These are phyloP conservation scores for Polydrusus pterygomalis DNA, from an alignment of 2,888 invertebrate genomes.

Conservation along the genomic window DNA sequence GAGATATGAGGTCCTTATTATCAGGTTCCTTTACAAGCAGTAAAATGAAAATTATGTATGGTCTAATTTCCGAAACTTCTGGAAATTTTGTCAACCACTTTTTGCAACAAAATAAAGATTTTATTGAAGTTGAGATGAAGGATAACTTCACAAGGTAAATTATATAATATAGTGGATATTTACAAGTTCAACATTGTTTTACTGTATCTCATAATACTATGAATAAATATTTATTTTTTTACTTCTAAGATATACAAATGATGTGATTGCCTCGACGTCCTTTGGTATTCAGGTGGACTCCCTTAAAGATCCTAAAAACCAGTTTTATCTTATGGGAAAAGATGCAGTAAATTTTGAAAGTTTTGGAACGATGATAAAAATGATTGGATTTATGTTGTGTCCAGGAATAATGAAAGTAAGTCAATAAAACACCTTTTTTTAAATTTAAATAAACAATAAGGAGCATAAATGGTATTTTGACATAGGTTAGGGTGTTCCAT, in stretches of 20 bases:
- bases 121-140: slow-evolving; percentile 70
- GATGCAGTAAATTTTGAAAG: slow-evolving; percentile 38
- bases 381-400: slow-evolving; percentile 13
- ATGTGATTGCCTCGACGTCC: slow-evolving; percentile 71
- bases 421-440: background rate
- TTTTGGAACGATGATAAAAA: slow-evolving; percentile 21
- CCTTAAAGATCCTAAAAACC: slow-evolving; percentile 69
- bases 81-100: slow-evolving; percentile 60
- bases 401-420: slow-evolving; percentile 35
- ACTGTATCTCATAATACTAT: too few relatives aligned
- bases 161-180: background rate
- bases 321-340: slow-evolving; percentile 52
- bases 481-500: too few relatives aligned
- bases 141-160: slow-evolving; percentile 68
- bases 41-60: slow-evolving; percentile 68
- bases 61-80: slow-evolving; percentile 59
- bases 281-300: slow-evolving; percentile 73
- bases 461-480: too few relatives aligned
- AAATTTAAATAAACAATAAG: too few relatives aligned
- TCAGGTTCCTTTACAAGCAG: slow-evolving; percentile 68
- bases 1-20: slow-evolving; percentile 66
- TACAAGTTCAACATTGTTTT: too few relatives aligned
- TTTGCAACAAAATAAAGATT: slow-evolving; percentile 58
- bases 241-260: slow-evolving; percentile 71
- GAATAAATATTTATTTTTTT: background rate